phyloP scores from a whole-genome alignment of 2,113 vertebrate genomes.

The Aix galericulata region DNA sequence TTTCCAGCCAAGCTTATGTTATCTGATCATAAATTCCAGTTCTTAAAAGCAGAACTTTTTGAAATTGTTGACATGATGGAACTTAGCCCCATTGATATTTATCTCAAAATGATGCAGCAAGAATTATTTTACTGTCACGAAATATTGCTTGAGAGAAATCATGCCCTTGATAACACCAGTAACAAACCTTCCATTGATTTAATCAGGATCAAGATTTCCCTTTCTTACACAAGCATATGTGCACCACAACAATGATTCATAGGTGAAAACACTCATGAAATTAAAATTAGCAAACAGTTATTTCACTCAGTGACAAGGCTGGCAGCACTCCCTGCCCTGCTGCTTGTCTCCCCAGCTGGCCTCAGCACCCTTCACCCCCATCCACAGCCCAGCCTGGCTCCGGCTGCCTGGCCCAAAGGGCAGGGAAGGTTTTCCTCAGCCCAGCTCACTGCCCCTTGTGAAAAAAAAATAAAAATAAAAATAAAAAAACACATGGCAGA shows the following conservation, averaged over 20 bases:
- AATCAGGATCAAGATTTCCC: background rate
- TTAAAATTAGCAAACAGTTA: background rate
- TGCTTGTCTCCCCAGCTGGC: too few species aligned
- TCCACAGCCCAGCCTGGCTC: rapidly evolving
- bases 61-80: background rate
- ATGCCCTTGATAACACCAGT: background rate
- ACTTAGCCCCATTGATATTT: background rate
- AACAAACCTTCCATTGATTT: background rate
- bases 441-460: background rate
- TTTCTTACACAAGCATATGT: background rate
- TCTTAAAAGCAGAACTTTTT: background rate
- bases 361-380: rapidly evolving
- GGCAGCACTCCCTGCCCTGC: background rate
- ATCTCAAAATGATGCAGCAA: background rate
- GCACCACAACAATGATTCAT: background rate
- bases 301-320: background rate
- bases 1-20: background rate
- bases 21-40: background rate
- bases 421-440: rapidly evolving
- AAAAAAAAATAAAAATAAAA: background rate
- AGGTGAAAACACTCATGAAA: background rate
- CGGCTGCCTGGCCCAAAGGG: background rate
- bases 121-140: background rate
- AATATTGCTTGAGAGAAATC: background rate
- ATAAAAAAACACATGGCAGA: background rate